Base-by-base conservation (phyloP, 1,140 invertebrate species). In the Gonioctena quinquepunctata region DNA sequence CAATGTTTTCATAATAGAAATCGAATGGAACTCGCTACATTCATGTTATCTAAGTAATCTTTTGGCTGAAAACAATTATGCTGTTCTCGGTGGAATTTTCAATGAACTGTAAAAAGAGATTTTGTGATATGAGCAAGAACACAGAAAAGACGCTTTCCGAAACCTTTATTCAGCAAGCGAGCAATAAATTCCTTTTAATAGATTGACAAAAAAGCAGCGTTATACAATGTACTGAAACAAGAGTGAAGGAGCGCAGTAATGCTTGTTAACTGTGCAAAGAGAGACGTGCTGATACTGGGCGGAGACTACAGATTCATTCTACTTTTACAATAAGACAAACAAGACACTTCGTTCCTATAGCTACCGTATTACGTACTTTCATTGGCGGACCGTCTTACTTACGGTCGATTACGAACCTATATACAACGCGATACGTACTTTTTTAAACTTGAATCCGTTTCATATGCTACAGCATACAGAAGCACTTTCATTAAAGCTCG, bases 251-350 rank as follows among this genome's bases (percentile, higher is more conserved):
- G 60, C 56, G 64, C 62, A 25, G 18, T 27, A 66, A 66, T 56
- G 64, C 66, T 49, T 33, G 61, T 66, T 70, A 27, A 56, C 19
- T 50, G 62, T 26, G 61, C 22, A 50, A 72, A 75, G 68, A 69
- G 75, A 75, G 73, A 77, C 69, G 75, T 77, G 75, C 69, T 64
- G 75, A 76, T 67, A 68, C 67, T 70, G 70, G 73, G 73, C 70
- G 73, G 52, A 61, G 70, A 66, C 54, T 49, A 16, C 42, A 42
- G 61, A 75, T 75, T 72, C 70, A 75, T 75, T 75, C 73, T 72
- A 75, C 76, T 79, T 79, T 77, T 74, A 73, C 76, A 79, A 77
- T 79, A 79, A 79, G 71, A 79, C 76, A 76, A 77, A 76, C 77
- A 76, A 77, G 76, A 69, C 69, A 67, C 61, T 70, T 66, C 74